phyloP scores from a whole-genome alignment of 2,888 invertebrate species.

The Schizaphis graminum region DNA sequence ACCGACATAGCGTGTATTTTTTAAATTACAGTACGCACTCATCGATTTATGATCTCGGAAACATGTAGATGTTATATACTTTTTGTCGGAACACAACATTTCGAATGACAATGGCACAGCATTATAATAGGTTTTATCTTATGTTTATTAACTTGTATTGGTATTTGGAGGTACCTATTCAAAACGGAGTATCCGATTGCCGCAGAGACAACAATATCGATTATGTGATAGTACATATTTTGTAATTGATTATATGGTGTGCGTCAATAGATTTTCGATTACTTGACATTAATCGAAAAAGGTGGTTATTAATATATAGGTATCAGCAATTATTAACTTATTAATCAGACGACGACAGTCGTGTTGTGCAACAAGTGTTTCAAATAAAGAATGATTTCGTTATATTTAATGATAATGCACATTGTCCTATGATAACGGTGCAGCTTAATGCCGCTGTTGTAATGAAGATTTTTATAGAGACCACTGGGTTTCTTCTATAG shows the following conservation, averaged over 20 bases:
- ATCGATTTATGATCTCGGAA: neutral
- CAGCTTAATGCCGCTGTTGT: neutral
- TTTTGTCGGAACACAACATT: neutral
- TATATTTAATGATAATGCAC: neutral
- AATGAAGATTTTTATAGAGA: neutral
- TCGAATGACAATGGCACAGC: neutral
- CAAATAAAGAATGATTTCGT: neutral
- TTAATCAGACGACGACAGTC: neutral
- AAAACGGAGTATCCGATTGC: neutral
- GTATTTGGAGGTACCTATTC: neutral
- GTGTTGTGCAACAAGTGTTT: neutral
- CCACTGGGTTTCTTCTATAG: neutral
- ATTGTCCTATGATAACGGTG: neutral
- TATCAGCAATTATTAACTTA: neutral
- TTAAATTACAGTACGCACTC: neutral
- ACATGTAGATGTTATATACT: neutral
- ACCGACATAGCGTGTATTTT: neutral
- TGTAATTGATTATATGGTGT: neutral
- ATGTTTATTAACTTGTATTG: neutral
- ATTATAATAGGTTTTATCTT: neutral
- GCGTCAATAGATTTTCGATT: neutral
- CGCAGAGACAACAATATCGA: neutral
- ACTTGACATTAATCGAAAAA: neutral
- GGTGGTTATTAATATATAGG: neutral
- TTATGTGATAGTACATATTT: neutral